These are phyloP conservation scores for Cheilosia vernalis DNA, from an alignment of 2,888 invertebrate genomes.

Conservation along the genomic window DNA sequence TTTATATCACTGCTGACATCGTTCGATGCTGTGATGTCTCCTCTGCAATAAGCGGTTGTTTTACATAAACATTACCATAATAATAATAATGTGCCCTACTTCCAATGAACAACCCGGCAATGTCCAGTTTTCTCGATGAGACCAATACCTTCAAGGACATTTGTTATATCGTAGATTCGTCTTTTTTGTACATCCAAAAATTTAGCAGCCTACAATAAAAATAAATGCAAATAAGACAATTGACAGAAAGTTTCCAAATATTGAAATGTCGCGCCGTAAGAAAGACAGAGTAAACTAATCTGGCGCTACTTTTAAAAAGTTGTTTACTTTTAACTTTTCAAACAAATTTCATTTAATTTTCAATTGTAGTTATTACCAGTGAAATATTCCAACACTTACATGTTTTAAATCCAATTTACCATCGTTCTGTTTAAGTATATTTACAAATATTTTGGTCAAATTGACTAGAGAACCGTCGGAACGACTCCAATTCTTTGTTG, in stretches of 20 bases:
- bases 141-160: constrained; percentile 92
- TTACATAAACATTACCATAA: neutral
- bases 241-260: constrained; percentile 52
- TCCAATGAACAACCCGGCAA: constrained; percentile 91
- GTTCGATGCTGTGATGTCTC: constrained; percentile 61
- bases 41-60: constrained; percentile 79
- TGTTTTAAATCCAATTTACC: constrained; percentile 82
- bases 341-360: neutral
- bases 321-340: constrained; percentile 56
- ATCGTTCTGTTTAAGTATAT: constrained; percentile 81
- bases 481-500: constrained; percentile 76
- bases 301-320: constrained; percentile 67
- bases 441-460: constrained; percentile 82
- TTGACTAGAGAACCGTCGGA: constrained; percentile 82
- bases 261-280: constrained; percentile 68
- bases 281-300: constrained; percentile 68
- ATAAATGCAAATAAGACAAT: constrained; percentile 30
- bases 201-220: constrained; percentile 87
- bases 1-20: constrained; percentile 77
- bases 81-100: constrained; percentile 83
- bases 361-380: neutral
- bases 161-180: constrained; percentile 92
- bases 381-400: constrained; percentile 77
- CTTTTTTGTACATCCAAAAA: constrained; percentile 90
- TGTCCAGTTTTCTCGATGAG: constrained; percentile 91